These are phyloP conservation scores for Edolisoma coerulescens DNA, from an alignment of 2,113 vertebrate species.

Conservation along the genomic window DNA sequence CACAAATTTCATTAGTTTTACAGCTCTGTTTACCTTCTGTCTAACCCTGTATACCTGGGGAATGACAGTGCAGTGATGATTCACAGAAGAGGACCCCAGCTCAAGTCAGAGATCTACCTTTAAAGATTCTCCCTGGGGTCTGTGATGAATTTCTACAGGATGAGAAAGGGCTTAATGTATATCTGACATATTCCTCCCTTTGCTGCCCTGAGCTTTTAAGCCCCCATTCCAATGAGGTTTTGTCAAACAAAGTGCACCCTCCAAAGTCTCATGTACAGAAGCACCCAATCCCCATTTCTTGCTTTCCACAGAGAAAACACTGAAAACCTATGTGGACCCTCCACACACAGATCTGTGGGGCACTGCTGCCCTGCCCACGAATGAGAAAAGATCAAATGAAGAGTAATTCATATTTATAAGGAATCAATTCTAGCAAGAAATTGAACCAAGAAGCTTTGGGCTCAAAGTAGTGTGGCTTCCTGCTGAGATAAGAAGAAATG, in stretches of 20 bases:
- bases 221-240: background rate
- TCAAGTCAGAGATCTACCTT: background rate
- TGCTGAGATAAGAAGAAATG: conserved; percentile 43
- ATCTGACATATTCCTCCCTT: background rate
- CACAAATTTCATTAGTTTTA: background rate
- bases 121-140: background rate
- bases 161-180: background rate
- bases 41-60: background rate
- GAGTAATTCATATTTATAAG: conserved; percentile 60
- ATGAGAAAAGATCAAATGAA: conserved; percentile 45
- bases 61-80: background rate
- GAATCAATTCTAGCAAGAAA: conserved; percentile 48
- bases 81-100: background rate
- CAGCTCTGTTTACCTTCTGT: background rate
- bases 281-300: background rate
- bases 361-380: conserved; percentile 35
- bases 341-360: conserved; percentile 2
- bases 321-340: background rate
- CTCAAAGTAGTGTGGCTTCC: conserved; percentile 42
- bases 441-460: conserved; percentile 57
- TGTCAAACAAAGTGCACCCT: background rate
- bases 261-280: background rate
- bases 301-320: background rate
- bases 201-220: background rate
- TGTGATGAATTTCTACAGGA: background rate